Base-by-base conservation (phyloP, 2,113 vertebrate species). In the Xyrauchen texanus region DNA sequence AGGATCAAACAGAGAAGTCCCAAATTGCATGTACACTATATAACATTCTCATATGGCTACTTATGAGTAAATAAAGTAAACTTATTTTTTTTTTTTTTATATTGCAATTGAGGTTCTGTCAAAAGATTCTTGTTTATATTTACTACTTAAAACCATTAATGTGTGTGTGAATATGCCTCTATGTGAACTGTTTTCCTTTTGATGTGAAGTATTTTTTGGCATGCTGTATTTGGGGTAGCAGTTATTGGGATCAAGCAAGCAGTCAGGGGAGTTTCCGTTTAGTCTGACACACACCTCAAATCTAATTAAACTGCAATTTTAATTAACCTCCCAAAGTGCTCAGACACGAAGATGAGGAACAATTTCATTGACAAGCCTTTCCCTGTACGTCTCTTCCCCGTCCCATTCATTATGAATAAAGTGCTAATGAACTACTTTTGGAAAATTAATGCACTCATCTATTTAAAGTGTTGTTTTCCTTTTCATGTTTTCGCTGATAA, bases 391-490 rank as follows among this genome's bases (percentile, higher is more conserved):
- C 49, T 65, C 51, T 72, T 64, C 73, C 63, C 57, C 44, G 45
- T 80, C 44, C 78, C 80, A 86, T 86, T 81, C 80, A 88, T 86
- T 81, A 88, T 88, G 76, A 82, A 88, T 86, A 77, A 85, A 62
- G 66, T 82, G 72, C 70, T 85, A 85, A 85, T 85, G 84, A 87
- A 82, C 83, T 84, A 76, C 82, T 84, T 84, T 83, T 87, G 85
- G 83, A 86, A 88, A 85, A 84, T 83, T 72, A 82, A 87, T 86
- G 76, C 76, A 78, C 70, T 81, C 83, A 51, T 85, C 57, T 53
- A 83, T 82, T 86, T 82, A 63, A 84, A 73, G 46, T 77, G 72
- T 85, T 85, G 79, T 80, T 85, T 82, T 85, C 80, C 53, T 76
- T 84, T 81, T 81, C 74, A 81, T 78, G 74, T 81, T 42, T 81